These are phyloP conservation scores for Hyperopisus bebe DNA, from an alignment of 2,113 vertebrate species.

Conservation along the genomic window DNA sequence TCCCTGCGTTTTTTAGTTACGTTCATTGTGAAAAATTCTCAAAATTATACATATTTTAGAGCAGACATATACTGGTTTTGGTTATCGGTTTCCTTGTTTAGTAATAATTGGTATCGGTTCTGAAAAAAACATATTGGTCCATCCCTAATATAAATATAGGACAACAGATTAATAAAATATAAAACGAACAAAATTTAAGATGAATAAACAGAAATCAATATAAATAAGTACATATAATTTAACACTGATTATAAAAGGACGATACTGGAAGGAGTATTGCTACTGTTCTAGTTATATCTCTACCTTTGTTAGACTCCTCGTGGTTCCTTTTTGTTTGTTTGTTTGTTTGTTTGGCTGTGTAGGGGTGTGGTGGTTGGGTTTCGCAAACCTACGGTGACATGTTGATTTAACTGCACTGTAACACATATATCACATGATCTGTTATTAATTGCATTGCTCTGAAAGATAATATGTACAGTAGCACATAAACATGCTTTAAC, in stretches of 20 bases:
- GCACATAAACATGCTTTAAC: neutral
- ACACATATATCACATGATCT: neutral
- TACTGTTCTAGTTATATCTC: too few relatives aligned
- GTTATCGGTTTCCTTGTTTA: too few relatives aligned
- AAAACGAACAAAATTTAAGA: neutral
- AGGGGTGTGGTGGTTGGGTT: neutral
- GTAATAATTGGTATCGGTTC: too few relatives aligned
- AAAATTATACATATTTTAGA: too few relatives aligned
- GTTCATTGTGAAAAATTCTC: too few relatives aligned
- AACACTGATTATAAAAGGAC: neutral
- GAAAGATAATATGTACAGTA: neutral
- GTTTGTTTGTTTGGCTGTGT: neutral
- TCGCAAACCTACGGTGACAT: neutral
- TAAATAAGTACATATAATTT: neutral
- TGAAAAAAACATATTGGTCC: too few relatives aligned
- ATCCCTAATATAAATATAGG: neutral
- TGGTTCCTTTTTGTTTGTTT: too few relatives aligned
- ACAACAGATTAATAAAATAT: neutral
- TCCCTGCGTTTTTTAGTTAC: too few relatives aligned
- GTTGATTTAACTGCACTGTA: neutral
- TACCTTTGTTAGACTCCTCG: too few relatives aligned
- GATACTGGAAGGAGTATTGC: too few relatives aligned
- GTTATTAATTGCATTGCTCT: neutral
- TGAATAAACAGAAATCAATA: neutral
- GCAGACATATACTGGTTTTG: too few relatives aligned